Evolutionary conservation across 2,113 vertebrate species (phyloP).

Genomic region (Pterocles burchelli): DNA sequence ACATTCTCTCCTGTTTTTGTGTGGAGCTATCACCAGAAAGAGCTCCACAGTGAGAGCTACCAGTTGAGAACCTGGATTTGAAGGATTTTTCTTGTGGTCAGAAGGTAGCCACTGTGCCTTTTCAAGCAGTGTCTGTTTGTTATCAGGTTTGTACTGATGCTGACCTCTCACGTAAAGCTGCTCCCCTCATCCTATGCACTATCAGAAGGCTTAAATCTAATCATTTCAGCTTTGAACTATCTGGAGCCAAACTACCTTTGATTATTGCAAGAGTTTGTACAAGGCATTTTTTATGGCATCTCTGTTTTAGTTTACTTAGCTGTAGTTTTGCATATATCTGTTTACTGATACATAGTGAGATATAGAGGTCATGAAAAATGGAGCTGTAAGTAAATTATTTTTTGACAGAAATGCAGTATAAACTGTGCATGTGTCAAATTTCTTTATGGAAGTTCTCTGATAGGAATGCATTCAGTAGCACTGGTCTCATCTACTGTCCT

Average conservation of each 20-base stretch:
- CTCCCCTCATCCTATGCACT: fast-evolving
- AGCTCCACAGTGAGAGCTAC: neutral
- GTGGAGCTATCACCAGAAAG: neutral
- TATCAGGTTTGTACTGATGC: neutral
- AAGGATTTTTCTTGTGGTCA: neutral
- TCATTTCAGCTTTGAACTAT: neutral
- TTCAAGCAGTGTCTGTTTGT: neutral
- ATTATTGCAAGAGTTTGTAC: neutral
- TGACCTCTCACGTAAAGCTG: neutral
- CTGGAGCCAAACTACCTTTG: neutral
- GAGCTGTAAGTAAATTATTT: neutral
- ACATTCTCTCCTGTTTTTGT: neutral
- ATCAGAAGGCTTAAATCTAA: neutral
- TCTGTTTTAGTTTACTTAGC: neutral
- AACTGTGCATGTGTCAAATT: neutral
- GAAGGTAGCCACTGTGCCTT: neutral
- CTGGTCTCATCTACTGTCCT: neutral
- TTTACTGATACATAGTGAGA: neutral
- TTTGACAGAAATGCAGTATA: neutral
- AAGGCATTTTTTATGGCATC: neutral
- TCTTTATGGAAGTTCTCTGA: neutral
- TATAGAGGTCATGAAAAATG: neutral
- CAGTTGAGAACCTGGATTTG: neutral
- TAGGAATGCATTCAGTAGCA: neutral
- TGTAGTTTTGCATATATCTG: neutral